Conservation (phyloP, 1,140 invertebrate genomes). For the Pseudomyrmex sp. region DNA sequence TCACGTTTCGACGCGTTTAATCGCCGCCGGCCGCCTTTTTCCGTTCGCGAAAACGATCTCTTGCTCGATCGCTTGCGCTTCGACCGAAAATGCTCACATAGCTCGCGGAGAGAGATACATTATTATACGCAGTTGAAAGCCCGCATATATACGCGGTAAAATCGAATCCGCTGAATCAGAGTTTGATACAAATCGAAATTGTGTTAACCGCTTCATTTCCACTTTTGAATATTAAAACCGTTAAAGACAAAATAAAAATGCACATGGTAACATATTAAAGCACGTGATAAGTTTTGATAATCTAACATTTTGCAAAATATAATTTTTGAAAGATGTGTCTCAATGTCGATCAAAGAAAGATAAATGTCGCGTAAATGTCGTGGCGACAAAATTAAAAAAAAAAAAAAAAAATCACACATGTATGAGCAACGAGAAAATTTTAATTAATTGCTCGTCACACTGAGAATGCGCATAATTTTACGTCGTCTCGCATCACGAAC, state of each 20-base stretch:
- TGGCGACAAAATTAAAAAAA: too few relatives aligned
- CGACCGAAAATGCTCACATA: conserved; percentile 18
- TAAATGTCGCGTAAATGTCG: too few relatives aligned
- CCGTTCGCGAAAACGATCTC: background rate
- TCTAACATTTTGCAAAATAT: too few relatives aligned
- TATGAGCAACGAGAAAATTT: too few relatives aligned
- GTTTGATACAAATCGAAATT: conserved; percentile 26
- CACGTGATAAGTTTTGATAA: conserved; percentile 9
- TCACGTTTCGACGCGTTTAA: conserved; percentile 37
- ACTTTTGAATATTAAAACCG: conserved; percentile 38
- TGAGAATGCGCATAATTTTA: too few relatives aligned
- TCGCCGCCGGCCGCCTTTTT: conserved; percentile 54
- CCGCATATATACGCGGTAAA: conserved; percentile 13
- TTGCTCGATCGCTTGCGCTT: background rate
- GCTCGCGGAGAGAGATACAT: conserved; percentile 36
- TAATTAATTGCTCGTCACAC: too few relatives aligned
- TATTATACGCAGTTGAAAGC: conserved; percentile 30
- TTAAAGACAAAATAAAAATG: conserved; percentile 1
- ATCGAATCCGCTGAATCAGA: conserved; percentile 22
- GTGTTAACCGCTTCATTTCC: conserved; percentile 18
- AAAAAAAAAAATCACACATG: too few relatives aligned
- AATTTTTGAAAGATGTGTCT: too few relatives aligned
- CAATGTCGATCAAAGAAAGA: too few relatives aligned
- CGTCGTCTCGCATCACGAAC: too few relatives aligned
- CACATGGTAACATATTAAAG: conserved; percentile 6